Evolutionary conservation across 2,888 invertebrate genomes (phyloP), one percentile per base, ranked within the genome.

Genomic region (Patella pellucida): DNA sequence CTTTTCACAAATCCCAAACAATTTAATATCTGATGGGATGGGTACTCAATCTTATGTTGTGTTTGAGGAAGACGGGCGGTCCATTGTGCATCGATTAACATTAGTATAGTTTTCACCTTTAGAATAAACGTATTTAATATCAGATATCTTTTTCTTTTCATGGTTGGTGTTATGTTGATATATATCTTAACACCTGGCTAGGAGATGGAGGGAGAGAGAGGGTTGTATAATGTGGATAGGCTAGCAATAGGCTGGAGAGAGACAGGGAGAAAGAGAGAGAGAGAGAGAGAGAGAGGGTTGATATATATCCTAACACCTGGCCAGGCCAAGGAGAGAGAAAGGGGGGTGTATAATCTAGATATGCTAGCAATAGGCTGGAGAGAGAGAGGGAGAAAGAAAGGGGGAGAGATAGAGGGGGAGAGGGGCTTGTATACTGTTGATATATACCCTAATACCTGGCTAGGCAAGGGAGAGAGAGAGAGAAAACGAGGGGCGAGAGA

Each of bases 41-140:
- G 15, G 69, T 69, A 76, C 72, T 72, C 51, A 31, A 15, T 72
- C 52, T 72, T 71, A 51, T 69, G 72, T 16, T 67, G 12, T 51
- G 23, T 73, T 70, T 69, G n/a, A 69, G 51, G 68, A 14, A 50
- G 16, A 69, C n/a, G 72, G 31, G 62, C 76, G 52, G 76, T 72
- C 56, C 67, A 72, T 52, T 50, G 54, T 19, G 41, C 31, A 31
- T 15, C 62, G 62, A 31, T 62, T 62, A 62, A 23, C 23, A 62
- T 62, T 62, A 62, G 62, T 23, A 62, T 62, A 62, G 62, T 62
- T 62, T 62, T 23, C 62, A 62, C 62, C 62, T 23, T 41, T 41
- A 41, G 9, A 41, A 41, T 41, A 41, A n/a, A 41, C 41, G 41
- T 41, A 41, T 41, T 41, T 41, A 41, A 41, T 41, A 41, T 41